Evolutionary conservation across 2,113 vertebrate genomes (phyloP).

Genomic region (Vidua chalybeata): DNA sequence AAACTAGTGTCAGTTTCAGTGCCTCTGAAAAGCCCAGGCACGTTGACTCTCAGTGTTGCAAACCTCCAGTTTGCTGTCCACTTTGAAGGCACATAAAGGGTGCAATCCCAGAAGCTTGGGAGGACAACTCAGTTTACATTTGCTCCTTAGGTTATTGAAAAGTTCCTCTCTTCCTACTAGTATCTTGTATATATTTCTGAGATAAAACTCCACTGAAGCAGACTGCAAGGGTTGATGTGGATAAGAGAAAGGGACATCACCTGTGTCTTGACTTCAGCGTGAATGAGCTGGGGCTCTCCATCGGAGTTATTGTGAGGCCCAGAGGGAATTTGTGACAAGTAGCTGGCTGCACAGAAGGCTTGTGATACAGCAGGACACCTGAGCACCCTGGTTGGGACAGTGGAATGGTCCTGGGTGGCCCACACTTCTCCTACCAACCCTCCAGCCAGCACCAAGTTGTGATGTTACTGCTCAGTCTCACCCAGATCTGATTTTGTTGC

Average conservation of each 20-base stretch:
- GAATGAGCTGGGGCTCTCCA: not conserved
- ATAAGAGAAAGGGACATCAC: not conserved
- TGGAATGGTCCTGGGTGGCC: not conserved
- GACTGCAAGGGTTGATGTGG: not conserved
- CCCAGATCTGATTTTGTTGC: not conserved
- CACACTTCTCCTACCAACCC: not conserved
- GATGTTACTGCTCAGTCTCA: not conserved
- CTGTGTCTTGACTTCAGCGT: rapidly evolving
- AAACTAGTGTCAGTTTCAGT: not conserved
- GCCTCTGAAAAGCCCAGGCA: not conserved
- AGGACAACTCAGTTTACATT: not conserved
- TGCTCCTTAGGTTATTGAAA: not conserved
- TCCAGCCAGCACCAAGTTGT: not conserved
- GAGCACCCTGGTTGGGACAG: not conserved
- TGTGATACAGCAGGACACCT: not conserved
- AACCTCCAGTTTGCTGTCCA: not conserved
- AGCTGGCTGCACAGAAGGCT: not conserved
- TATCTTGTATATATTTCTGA: not conserved
- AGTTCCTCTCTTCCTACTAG: not conserved
- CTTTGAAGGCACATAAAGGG: not conserved
- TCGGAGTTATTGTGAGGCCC: rapidly evolving
- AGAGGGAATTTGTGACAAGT: not conserved
- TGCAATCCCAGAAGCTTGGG: not conserved
- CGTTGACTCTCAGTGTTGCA: not conserved
- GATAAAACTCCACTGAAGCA: not conserved